These are phyloP conservation scores for Nymphalis polychloros DNA, from an alignment of 2,888 invertebrate genomes.

Conservation along the genomic window DNA sequence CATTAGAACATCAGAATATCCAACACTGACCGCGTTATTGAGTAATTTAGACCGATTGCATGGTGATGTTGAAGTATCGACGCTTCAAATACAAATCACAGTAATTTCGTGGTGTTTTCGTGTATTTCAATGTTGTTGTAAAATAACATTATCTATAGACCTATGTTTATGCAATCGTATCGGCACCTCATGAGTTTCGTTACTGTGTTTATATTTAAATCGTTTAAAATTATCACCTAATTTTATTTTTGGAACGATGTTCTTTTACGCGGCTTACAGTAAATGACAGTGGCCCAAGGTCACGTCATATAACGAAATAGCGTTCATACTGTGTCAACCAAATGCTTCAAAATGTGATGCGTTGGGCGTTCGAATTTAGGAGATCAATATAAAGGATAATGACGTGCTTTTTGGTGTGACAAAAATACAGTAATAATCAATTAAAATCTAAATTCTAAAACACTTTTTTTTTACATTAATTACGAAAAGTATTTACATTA, in stretches of 20 bases:
- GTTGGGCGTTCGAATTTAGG: too few relatives aligned
- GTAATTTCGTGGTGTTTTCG: conserved; percentile 61
- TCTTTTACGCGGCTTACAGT: too few relatives aligned
- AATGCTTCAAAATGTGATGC: too few relatives aligned
- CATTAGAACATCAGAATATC: conserved; percentile 54
- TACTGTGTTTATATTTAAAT: background rate
- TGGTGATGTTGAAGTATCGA: conserved; percentile 63
- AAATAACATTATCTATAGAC: conserved; percentile 57
- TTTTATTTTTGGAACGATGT: too few relatives aligned
- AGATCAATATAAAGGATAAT: too few relatives aligned
- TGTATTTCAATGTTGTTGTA: conserved; percentile 71
- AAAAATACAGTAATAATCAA: too few relatives aligned
- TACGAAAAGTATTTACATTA: conserved; percentile 43
- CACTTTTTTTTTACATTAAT: background rate
- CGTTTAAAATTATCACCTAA: too few relatives aligned
- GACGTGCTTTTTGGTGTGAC: too few relatives aligned
- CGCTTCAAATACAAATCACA: conserved; percentile 68
- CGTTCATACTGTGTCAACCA: too few relatives aligned
- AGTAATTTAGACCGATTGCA: conserved; percentile 60
- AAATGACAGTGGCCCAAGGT: too few relatives aligned
- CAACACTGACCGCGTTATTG: conserved; percentile 61
- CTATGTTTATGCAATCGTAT: conserved; percentile 20
- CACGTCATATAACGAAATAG: too few relatives aligned
- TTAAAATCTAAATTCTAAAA: too few relatives aligned
- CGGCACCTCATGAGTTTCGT: conserved; percentile 8